These are phyloP conservation scores for Chloromyia formosa DNA, from an alignment of 2,888 invertebrate genomes.

Conservation along the genomic window DNA sequence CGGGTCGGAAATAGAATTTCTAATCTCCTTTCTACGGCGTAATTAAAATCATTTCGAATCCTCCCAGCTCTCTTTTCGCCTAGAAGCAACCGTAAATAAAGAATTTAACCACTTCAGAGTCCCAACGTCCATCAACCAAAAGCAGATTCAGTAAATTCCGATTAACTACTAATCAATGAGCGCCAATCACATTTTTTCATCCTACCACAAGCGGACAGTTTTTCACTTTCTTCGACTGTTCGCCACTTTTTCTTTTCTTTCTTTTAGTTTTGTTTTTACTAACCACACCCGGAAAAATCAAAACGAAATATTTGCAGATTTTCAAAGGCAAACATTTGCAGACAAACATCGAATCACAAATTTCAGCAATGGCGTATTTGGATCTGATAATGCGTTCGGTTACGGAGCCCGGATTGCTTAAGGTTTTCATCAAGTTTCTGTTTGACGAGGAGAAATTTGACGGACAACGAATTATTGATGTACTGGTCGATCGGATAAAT, in stretches of 20 bases:
- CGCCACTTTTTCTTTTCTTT: conserved; percentile 40
- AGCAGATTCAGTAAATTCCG: background rate
- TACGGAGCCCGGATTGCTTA: conserved; percentile 83
- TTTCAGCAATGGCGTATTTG: conserved; percentile 92
- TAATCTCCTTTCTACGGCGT: no score
- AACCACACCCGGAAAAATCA: conserved; percentile 52
- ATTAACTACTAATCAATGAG: background rate
- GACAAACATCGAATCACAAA: conserved; percentile 87
- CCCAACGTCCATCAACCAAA: background rate
- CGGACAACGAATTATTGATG: conserved; percentile 81
- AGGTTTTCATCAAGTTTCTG: conserved; percentile 85
- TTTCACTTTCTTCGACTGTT: background rate
- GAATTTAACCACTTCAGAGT: no score
- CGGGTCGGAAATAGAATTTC: no score
- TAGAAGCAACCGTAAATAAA: no score
- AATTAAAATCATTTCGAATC: no score
- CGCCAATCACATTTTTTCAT: background rate
- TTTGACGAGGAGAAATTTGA: conserved; percentile 84
- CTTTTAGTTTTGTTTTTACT: conserved; percentile 51
- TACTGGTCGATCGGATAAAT: conserved; percentile 81
- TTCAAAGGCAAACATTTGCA: conserved; percentile 70
- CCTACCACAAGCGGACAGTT: background rate
- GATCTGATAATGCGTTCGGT: conserved; percentile 90
- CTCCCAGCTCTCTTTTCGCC: no score
- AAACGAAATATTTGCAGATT: conserved; percentile 59